Evolutionary conservation across 1,140 invertebrate genomes (phyloP), one percentile per base, ranked within the genome.

Genomic region (Ephestia elutella): DNA sequence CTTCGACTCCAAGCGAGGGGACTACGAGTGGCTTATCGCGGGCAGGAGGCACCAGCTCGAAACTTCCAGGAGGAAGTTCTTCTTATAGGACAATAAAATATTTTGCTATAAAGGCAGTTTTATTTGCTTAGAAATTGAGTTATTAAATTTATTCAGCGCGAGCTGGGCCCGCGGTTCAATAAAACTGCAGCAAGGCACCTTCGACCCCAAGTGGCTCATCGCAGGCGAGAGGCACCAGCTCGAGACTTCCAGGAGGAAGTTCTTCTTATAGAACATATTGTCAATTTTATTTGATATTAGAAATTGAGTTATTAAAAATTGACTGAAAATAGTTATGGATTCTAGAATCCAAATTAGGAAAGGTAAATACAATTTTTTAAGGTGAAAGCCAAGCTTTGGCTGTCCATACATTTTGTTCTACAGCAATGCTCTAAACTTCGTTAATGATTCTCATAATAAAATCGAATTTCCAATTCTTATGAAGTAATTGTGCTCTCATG

Each of bases 141-240:
- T n/a, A n/a, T n/a, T n/a, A n/a, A n/a, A n/a, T n/a, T n/a, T n/a
- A n/a, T n/a, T n/a, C n/a, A n/a, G n/a, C 92, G 95, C 60, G 98
- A 99, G 86, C 86, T 99, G 1, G 98, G 98, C 0, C 98, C 98
- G 10, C 90, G 97, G 68, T 99, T 99, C 82, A 99, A 91, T 94
- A 63, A 98, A 96, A 10, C 87, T 99, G 38, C 98, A 99, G 76
- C 95, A 97, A 81, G 98, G 98, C 56, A 97, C 97, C 0, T 99
- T 99, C 89, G 97, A 99, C 86, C 96, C 96, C 30, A 98, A 98
- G 87, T 99, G 98, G 97, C 94, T 97, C 62, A 95, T 98, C 62
- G 95, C 97, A 78, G 96, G 96, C 56, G 92, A 93, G 72, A 90
- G 97, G 32, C 97, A 98, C 82, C 93, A 95, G 75, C 93, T 98